These are phyloP conservation scores for Morpho deidamia DNA, from an alignment of 2,888 invertebrate genomes.

Conservation along the genomic window DNA sequence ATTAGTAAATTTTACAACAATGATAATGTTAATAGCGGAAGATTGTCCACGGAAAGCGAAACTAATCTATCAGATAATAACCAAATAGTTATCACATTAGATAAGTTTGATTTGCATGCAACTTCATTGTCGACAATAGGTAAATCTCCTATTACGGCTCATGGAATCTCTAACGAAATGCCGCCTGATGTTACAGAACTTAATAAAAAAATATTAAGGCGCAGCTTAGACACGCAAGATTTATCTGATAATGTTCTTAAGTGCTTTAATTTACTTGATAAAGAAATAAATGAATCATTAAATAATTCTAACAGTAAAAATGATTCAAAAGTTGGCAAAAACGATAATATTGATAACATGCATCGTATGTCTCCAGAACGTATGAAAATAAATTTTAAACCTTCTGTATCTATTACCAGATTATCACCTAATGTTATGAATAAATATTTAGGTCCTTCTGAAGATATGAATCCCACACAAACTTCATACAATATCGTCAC, in stretches of 20 bases:
- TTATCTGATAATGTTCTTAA: constrained; percentile 38
- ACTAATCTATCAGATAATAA: constrained; percentile 2
- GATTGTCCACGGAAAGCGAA: background rate
- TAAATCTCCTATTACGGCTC: constrained; percentile 46
- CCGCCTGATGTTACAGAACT: constrained; percentile 42
- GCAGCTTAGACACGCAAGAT: constrained; percentile 43
- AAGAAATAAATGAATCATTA: constrained; percentile 27
- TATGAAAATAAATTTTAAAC: background rate
- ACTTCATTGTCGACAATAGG: constrained; percentile 47
- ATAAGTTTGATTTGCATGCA: constrained; percentile 24
- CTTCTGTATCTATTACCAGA: constrained; percentile 20
- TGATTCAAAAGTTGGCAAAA: background rate
- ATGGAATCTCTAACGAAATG: constrained; percentile 44
- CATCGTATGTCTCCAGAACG: background rate
- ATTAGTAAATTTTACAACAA: background rate
- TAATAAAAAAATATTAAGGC: constrained; percentile 32
- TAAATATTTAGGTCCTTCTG: constrained; percentile 5
- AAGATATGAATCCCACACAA: too few species aligned
- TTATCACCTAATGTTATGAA: constrained; percentile 24
- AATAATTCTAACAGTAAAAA: background rate
- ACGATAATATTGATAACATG: background rate
- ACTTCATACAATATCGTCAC: too few species aligned
- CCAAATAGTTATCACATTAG: background rate
- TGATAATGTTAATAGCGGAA: background rate
- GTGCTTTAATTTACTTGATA: constrained; percentile 41